Percentiles rank a stretch among this genome's conserved stretches.
Evolutionary conservation across 2,888 invertebrate genomes (phyloP).

Genomic region (Eulithis testata): DNA sequence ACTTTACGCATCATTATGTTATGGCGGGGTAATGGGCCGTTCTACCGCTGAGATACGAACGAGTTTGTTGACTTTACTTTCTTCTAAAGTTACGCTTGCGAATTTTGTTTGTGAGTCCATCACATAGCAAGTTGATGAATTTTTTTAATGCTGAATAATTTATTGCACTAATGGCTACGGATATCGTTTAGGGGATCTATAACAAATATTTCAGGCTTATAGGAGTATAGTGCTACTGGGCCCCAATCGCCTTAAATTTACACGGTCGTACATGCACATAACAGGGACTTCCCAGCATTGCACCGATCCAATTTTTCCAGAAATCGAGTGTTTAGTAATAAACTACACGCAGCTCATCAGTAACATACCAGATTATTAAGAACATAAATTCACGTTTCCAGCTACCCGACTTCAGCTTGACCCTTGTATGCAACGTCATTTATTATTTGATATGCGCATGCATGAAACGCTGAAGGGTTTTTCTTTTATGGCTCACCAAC

Average conservation of each 20-base stretch:
- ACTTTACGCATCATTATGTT: slow-evolving; percentile 56
- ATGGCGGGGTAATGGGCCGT: slow-evolving; percentile 49
- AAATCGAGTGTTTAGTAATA: no score
- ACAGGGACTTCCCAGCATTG: no score
- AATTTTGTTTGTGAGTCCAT: neutral
- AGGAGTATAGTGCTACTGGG: neutral
- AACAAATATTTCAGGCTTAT: no score
- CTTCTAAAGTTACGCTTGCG: slow-evolving; percentile 9
- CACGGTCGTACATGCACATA: no score
- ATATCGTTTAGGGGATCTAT: no score
- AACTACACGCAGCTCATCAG: slow-evolving; percentile 11
- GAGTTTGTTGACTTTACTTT: slow-evolving; percentile 27
- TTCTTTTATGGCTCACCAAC: slow-evolving; percentile 14
- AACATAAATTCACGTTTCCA: slow-evolving; percentile 37
- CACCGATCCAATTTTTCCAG: no score
- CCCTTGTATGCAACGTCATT: slow-evolving; percentile 51
- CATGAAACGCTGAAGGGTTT: slow-evolving; percentile 51
- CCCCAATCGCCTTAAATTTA: no score
- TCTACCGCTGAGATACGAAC: slow-evolving; percentile 29
- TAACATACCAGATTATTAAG: neutral
- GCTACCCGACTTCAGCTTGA: slow-evolving; percentile 49
- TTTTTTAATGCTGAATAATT: neutral
- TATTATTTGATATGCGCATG: slow-evolving; percentile 64
- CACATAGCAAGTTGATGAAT: neutral
- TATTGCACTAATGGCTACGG: neutral